Evolutionary conservation across 2,888 invertebrate species (phyloP).

Genomic region (Dasysyrphus tricinctus): DNA sequence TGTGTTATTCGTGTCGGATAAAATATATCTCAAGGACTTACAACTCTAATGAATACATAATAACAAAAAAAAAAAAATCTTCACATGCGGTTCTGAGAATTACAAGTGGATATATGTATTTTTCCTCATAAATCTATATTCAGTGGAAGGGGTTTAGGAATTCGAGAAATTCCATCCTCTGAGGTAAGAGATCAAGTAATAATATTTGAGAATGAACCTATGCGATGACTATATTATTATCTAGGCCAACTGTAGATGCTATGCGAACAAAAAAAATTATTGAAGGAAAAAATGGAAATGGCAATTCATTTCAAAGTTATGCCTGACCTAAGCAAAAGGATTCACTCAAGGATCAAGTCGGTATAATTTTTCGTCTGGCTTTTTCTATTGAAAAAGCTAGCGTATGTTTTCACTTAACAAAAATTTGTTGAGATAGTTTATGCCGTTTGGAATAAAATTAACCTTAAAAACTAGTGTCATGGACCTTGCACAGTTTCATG

Average conservation of each 20-base stretch:
- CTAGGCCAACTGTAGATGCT: constrained; percentile 6
- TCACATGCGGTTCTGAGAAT: neutral
- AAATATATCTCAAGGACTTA: constrained; percentile 1
- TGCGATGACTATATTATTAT: constrained; percentile 12
- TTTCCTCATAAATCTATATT: no score
- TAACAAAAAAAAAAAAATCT: no score
- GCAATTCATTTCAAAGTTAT: neutral
- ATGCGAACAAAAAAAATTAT: neutral
- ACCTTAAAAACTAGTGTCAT: neutral
- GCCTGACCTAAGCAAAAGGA: neutral
- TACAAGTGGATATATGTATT: no score
- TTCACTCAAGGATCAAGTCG: neutral
- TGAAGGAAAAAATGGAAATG: neutral
- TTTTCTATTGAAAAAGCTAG: neutral
- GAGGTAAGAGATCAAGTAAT: neutral
- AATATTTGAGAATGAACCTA: constrained; percentile 1
- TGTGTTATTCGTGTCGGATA: neutral
- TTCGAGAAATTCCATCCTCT: neutral
- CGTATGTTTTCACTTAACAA: neutral
- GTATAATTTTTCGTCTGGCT: neutral
- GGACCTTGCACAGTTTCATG: neutral
- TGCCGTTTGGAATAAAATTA: neutral
- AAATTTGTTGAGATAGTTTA: neutral
- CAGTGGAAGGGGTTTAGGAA: no score
- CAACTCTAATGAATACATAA: constrained; percentile 14